Evolutionary conservation across 1,140 invertebrate genomes (phyloP), one percentile per base, ranked within the genome.

Genomic region (Ooceraea biroi): DNA sequence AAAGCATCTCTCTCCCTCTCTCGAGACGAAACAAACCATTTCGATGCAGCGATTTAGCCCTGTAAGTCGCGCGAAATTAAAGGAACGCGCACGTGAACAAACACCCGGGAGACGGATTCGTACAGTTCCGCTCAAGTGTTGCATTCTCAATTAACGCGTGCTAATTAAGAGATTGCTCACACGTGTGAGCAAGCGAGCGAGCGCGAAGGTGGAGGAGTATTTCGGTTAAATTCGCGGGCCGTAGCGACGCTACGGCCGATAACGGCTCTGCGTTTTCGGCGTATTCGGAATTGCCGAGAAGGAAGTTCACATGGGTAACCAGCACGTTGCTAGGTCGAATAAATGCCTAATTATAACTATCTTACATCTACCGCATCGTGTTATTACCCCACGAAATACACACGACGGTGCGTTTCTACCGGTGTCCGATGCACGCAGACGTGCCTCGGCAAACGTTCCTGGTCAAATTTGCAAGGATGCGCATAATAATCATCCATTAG

Each of bases 281-380:
- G 46, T 72, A 86, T 83, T 85, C 90, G 82, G 92, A 93, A 93
- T 80, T 89, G 89, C 86, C 87, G 41, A 76, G 82, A 90, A 93
- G 92, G 93, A 94, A 93, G 92, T 94, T 93, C 93, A 94, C 93
- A 93, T 94, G 93, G 91, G 90, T 94, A 93, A 87, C 91, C 88
- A 88, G 92, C 90, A 91, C 91, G 91, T 92, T 92, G 91, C 93
- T 94, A 94, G 93, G 92, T 91, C 90, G 90, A 90, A 91, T 91
- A 89, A 90, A 88, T 85, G 89, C 92, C 92, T 94, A 94, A 94
- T 94, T 94, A 93, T 91, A 93, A 93, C 92, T 94, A 94, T 94
- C 93, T 93, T 91, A 91, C 92, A 94, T 93, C 93, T 93, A 92
- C 90, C 83, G 88, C 71, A 60, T 89, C 78, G 91, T 93, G 91